phyloP scores from a whole-genome alignment of 2,113 vertebrate species.

The Dascyllus trimaculatus region DNA sequence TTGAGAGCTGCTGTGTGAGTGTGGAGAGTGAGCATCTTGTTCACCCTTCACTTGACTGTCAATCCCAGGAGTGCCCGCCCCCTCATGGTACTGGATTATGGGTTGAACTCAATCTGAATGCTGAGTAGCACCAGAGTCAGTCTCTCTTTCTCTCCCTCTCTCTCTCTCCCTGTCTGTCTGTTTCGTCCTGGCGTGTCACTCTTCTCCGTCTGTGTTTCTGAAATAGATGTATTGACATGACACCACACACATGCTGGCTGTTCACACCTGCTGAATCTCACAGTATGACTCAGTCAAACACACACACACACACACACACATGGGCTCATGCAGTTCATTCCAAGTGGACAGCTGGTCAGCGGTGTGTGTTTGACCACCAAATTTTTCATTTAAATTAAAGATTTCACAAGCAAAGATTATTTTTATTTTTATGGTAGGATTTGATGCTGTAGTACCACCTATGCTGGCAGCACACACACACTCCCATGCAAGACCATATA shows the following conservation, averaged over 20 bases:
- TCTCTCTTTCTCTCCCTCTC: background rate
- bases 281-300: conserved; percentile 52
- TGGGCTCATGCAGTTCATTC: conserved; percentile 40
- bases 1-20: conserved; percentile 12
- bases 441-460: background rate
- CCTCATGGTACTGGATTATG: conserved; percentile 66
- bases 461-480: no score
- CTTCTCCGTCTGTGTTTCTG: conserved; percentile 41
- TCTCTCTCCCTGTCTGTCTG: conserved; percentile 11
- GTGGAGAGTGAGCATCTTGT: conserved; percentile 27
- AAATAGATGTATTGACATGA: conserved; percentile 67
- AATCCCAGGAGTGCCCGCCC: conserved; percentile 64
- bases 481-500: background rate
- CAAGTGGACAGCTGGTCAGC: conserved; percentile 52
- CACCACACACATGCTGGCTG: conserved; percentile 55
- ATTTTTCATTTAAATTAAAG: conserved; percentile 32
- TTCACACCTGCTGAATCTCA: conserved; percentile 64
- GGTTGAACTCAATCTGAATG: conserved; percentile 69
- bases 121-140: conserved; percentile 42
- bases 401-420: conserved; percentile 17
- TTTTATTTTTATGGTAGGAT: background rate
- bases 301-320: conserved; percentile 22
- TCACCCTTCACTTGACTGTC: conserved; percentile 66
- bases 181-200: conserved; percentile 44
- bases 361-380: conserved; percentile 22